Evolutionary conservation across 2,888 invertebrate genomes (phyloP), one percentile per base, ranked within the genome.

Genomic region (Microctonus brassicae): DNA sequence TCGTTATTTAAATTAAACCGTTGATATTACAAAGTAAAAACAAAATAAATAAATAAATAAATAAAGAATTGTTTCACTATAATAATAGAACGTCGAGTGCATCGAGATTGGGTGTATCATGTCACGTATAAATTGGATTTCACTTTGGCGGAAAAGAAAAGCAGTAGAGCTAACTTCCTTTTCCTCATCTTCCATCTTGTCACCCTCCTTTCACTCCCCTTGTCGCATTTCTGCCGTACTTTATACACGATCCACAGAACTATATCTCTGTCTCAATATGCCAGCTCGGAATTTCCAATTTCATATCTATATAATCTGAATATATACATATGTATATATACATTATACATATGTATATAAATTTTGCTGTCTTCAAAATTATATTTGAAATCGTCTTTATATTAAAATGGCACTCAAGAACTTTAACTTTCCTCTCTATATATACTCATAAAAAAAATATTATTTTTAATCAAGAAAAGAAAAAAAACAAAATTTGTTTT

Each of bases 111-210:
- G 75, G 34, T 78, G 78, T 80, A 82, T 80, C 78, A 79, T 78
- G 76, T 77, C 70, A 75, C 70, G 80, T 75, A 81, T 77, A 82
- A 83, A 82, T 82, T 81, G 82, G 79, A 81, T 83, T 82, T 77
- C 76, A 78, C 75, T 81, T 81, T 76, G 75, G 65, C 75, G 79
- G 76, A 71, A 73, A 76, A 74, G 74, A 69, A 74, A 73, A 65
- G 65, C 62, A 69, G 24, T 26, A 33, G 65, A 66, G 53, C 55
- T 57, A 55, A 36, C 65, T 55, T 36, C 13, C 57, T 66, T 33
- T 52, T 17, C 55, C 13, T 55, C 42, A 47, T 63, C 47, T 33
- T 29, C 9, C 10, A 47, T 47, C 52, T 29, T 10, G 63, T 47
- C 39, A 39, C 52, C 67, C 61, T 55, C 42, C 55, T 47, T 7